Evolutionary conservation across 2,113 vertebrate species (phyloP), one percentile per base, ranked within the genome.

Genomic region (Perca flavescens): DNA sequence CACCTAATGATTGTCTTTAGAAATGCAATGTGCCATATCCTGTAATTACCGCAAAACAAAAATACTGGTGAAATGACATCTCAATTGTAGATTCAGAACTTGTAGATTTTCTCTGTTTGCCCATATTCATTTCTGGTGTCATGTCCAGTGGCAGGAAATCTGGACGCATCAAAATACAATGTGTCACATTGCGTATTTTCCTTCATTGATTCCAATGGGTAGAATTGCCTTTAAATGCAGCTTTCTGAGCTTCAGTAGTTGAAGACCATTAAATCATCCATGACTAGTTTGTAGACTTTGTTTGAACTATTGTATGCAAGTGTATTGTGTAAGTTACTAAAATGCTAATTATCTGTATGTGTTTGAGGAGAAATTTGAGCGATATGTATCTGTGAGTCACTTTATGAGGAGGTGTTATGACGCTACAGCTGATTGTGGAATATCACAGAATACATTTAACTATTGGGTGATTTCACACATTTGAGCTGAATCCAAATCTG

Each of bases 361-460:
- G 65, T 79, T 63, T 73, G 12, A 83, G 61, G 36, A 71, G 34
- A 80, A 66, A 47, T 40, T 75, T 21, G 15, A 36, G 47, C 54
- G 68, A n/a, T 74, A 40, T 78, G 34, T 61, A 66, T 79, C 17
- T 79, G 36, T 87, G 79, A 88, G 73, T 88, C 84, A 79, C 25
- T 81, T 62, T 25, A 16, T 80, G 79, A 80, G 61, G 86, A 74
- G 64, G 83, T 82, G 84, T 82, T 78, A 15, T 62, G 36, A 61
- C 43, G 65, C 62, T 82, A 57, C 31, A 58, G 79, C 50, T 61
- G 43, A 21, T 74, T 49, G 49, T 60, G 60, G 67, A 88, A 79
- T 81, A 84, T 79, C 40, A 69, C 70, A 69, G 56, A 84, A 79
- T 82, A 83, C 49, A 79, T 82, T 60, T n/a, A 77, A 77, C 66